Evolutionary conservation across 2,113 vertebrate genomes (phyloP), one percentile per base, ranked within the genome.

Genomic region (Sylvietta virens): DNA sequence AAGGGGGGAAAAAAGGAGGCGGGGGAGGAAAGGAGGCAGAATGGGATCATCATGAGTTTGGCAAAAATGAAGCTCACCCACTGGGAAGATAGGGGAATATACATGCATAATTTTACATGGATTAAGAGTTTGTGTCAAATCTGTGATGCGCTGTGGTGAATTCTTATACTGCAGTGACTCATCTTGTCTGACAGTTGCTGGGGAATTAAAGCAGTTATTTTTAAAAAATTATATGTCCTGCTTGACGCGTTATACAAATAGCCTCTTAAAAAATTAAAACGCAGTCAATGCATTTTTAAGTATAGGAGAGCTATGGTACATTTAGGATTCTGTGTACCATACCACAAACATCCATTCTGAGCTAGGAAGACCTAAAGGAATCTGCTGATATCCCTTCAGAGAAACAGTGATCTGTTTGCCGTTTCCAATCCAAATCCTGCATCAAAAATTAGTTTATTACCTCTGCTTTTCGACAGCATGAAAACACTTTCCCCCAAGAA

Each of bases 151-250:
- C 79, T 73, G 78, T 91, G 85, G 67, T 91, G 84, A 94, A 94
- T 94, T 94, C 88, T 93, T 81, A 73, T 39, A 37, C 81, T 84
- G 92, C 69, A 77, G 88, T 94, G 92, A 97, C 79, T 95, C 94
- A 97, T 95, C 86, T 50, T 60, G 92, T 92, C 94, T 95, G 95
- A 96, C 95, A 97, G 91, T 96, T 96, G 90, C 90, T 3, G 84
- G 66, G 92, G 90, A 95, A 97, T 97, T 97, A 97, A 95, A 95
- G 93, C 88, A 96, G 86, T 88, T 95, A 95, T 94, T 96, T 96
- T 97, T 81, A 88, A 94, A 94, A 86, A 94, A 97, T 95, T 88
- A 82, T 92, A 95, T 82, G 90, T 96, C 96, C 94, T 96, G 83
- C 83, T 90, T 96, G 95, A 96, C 82, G 28, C 16, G n/a, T 90